A percentile compares a stretch with the other conserved stretches of the same genome.
phyloP scores from a whole-genome alignment of 1,140 invertebrate genomes.

The Drosophila setifemur region DNA sequence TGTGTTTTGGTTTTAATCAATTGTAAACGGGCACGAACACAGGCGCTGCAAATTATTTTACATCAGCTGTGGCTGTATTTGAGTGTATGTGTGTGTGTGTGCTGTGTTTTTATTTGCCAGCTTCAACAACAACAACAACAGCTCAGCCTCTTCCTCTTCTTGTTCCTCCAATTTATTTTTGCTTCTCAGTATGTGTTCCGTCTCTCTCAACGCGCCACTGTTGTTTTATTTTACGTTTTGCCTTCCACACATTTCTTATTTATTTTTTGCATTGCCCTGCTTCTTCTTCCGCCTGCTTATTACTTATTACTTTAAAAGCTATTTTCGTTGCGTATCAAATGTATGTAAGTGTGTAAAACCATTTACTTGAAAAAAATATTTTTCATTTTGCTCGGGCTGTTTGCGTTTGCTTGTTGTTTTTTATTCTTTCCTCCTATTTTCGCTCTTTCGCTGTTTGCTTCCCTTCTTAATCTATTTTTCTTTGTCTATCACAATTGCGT shows the following conservation, averaged over 20 bases:
- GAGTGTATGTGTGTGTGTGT: conserved; percentile 22
- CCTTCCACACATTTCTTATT: conserved; percentile 51
- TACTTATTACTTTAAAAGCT: conserved; percentile 47
- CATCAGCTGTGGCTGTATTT: conserved; percentile 66
- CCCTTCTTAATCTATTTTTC: conserved; percentile 76
- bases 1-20: conserved; percentile 80
- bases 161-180: conserved; percentile 29
- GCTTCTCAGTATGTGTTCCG: conserved; percentile 12
- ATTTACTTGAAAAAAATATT: conserved; percentile 40
- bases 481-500: conserved; percentile 81
- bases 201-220: conserved; percentile 35
- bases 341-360: conserved; percentile 51
- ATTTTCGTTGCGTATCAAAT: conserved; percentile 65
- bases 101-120: conserved; percentile 45
- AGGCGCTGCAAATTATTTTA: conserved; percentile 69
- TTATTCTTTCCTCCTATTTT: conserved; percentile 31
- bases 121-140: conserved; percentile 59
- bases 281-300: conserved; percentile 33
- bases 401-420: conserved; percentile 53
- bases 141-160: conserved; percentile 42
- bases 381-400: conserved; percentile 12
- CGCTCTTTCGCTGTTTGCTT: conserved; percentile 44
- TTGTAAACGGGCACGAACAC: conserved; percentile 71
- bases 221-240: conserved; percentile 31
- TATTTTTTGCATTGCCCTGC: conserved; percentile 39